Evolutionary conservation across 2,113 vertebrate species (phyloP), one percentile per base, ranked within the genome.

Genomic region (Ophthalmolycus amberensis): DNA sequence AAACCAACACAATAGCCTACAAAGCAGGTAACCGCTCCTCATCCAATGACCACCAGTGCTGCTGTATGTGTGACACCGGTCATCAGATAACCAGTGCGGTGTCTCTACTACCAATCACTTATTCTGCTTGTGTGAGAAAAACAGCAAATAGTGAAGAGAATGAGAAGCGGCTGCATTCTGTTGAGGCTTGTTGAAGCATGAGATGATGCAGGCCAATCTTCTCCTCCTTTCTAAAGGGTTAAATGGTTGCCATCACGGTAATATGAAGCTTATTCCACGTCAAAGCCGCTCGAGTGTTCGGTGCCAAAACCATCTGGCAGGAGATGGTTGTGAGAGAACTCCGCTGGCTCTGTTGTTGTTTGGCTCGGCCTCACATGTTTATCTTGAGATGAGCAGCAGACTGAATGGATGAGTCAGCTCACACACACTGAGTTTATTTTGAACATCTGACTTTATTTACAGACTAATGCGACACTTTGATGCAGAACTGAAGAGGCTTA

Each of bases 1-100:
- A 99, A 95, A 97, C 96, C 92, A 99, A 99, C 94, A 96, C 96
- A 40, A 92, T 99, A 91, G 97, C 97, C 58, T 99, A 99, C 89
- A 99, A 99, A 97, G 98, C 98, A 94, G 98, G 98, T 99, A 95
- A 34, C 34, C 34, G 34, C 34, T 34, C 34, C 34, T 34, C 34
- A 32, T 32, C 32, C 32, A 32, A 32, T 32, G 0, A 32, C 32
- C 4, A 2, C 32, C 32, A 32, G 32, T 32, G 32, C 32, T 32
- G 32, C 32, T 32, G 32, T 32, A 4, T 32, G 32, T 32, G 32
- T 32, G 32, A 32, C 32, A 32, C 32, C 32, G 4, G 32, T 32
- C 4, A 32, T 32, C 32, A 32, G 32, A 32, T 32, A 32, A 32
- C 32, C 32, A 32, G 32, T 32, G 32, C 4, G 32, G 32, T 32